Conservation (phyloP, 2,113 vertebrate species). For the Vidua macroura region DNA sequence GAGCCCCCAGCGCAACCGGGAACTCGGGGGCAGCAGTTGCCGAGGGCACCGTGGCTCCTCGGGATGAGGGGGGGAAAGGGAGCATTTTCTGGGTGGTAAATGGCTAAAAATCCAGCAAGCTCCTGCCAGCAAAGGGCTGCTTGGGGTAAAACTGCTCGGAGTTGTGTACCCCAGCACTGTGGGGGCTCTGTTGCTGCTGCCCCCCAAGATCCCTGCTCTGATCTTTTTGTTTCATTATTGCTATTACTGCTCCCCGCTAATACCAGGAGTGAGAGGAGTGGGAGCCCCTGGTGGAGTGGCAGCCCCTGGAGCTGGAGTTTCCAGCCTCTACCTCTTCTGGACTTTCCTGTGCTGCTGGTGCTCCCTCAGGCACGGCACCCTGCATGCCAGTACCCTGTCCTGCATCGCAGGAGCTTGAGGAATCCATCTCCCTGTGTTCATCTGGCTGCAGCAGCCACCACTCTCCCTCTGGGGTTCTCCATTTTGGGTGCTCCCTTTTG, state of each 20-base stretch:
- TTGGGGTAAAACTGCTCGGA: background rate
- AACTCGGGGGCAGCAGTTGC: background rate
- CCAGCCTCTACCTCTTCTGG: background rate
- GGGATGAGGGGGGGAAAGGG: no score
- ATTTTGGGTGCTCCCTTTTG: background rate
- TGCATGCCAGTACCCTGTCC: fast-evolving
- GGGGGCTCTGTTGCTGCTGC: background rate
- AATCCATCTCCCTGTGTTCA: background rate
- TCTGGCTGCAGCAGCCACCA: background rate
- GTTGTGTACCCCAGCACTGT: background rate
- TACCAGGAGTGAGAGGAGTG: background rate
- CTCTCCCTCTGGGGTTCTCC: background rate
- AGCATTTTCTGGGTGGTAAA: background rate
- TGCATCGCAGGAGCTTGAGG: fast-evolving
- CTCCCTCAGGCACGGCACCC: background rate
- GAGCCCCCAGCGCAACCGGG: background rate
- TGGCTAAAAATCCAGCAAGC: background rate
- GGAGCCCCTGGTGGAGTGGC: background rate
- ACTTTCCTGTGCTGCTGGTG: background rate
- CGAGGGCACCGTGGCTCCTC: fast-evolving
- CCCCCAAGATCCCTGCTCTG: background rate
- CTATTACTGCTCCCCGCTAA: background rate
- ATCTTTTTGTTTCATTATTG: constrained; percentile 4
- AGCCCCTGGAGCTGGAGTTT: background rate
- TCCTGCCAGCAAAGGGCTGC: background rate